Percentiles rank a stretch among this genome's conserved stretches.
These are phyloP conservation scores for Zenarchopterus dispar DNA, from an alignment of 2,797 vertebrate species.

Conservation along the genomic window DNA sequence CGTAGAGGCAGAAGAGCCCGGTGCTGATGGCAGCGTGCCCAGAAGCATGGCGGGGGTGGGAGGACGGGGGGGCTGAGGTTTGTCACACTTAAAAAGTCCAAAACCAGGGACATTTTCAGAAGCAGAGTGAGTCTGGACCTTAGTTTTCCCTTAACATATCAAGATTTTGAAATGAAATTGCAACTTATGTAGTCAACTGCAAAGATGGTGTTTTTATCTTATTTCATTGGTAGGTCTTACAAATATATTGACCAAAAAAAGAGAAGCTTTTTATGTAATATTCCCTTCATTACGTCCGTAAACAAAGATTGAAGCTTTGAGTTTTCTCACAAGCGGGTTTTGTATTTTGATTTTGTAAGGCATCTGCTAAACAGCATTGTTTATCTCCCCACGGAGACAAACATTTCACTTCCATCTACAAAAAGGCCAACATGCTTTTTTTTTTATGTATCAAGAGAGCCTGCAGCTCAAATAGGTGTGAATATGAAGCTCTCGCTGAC, in stretches of 20 bases:
- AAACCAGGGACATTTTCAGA: conserved; percentile 50
- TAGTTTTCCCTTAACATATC: conserved; percentile 42
- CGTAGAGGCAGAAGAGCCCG: conserved; percentile 53
- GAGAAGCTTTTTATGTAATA: too few relatives aligned
- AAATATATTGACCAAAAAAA: conserved; percentile 3
- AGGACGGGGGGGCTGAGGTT: conserved; percentile 14
- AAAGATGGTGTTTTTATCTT: background rate
- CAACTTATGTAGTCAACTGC: background rate
- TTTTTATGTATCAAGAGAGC: too few relatives aligned
- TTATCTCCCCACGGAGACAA: too few relatives aligned
- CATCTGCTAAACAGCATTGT: too few relatives aligned
- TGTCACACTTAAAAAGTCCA: conserved; percentile 55
- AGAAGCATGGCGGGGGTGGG: conserved; percentile 43
- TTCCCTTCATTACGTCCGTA: too few relatives aligned
- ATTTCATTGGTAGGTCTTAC: conserved; percentile 7
- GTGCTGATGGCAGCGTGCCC: conserved; percentile 66
- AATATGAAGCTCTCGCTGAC: too few relatives aligned
- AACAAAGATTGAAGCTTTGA: too few relatives aligned
- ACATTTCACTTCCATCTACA: too few relatives aligned
- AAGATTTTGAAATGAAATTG: conserved; percentile 5
- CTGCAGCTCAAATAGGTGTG: too few relatives aligned
- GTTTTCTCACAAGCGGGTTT: too few relatives aligned
- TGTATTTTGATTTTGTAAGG: too few relatives aligned
- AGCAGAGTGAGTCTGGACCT: conserved; percentile 27
- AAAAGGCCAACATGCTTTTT: too few relatives aligned